Evolutionary conservation across 1,140 invertebrate genomes (phyloP).

Genomic region (Drosophila paulistorum): DNA sequence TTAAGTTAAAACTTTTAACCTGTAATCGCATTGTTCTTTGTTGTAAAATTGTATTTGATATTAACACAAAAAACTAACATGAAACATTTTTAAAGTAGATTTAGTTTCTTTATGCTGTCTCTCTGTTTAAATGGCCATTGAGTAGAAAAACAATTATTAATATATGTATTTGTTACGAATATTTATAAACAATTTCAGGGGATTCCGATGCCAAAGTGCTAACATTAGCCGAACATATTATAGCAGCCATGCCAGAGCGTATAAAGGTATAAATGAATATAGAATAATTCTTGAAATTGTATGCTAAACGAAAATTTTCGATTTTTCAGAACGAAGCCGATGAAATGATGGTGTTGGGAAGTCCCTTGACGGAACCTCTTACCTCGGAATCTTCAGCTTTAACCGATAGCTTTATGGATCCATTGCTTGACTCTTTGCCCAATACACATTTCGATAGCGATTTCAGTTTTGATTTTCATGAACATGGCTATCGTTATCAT

Average conservation of each 20-base stretch:
- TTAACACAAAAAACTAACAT: slow-evolving; percentile 12
- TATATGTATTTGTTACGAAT: neutral
- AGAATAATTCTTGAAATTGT: neutral
- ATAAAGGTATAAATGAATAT: slow-evolving; percentile 90
- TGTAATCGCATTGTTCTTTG: neutral
- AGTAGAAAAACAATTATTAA: neutral
- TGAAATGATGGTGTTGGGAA: slow-evolving; percentile 83
- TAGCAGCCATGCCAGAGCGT: slow-evolving; percentile 97
- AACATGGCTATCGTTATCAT: slow-evolving; percentile 91
- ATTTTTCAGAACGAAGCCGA: slow-evolving; percentile 76
- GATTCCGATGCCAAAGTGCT: slow-evolving; percentile 96
- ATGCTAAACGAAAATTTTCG: neutral
- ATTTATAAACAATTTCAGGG: slow-evolving; percentile 86
- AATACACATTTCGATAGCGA: slow-evolving; percentile 86
- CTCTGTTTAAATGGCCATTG: slow-evolving; percentile 12
- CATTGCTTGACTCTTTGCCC: slow-evolving; percentile 86
- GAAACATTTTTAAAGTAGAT: slow-evolving; percentile 29
- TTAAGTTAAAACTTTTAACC: slow-evolving; percentile 27
- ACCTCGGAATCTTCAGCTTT: slow-evolving; percentile 82
- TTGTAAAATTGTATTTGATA: slow-evolving; percentile 10
- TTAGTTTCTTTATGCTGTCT: slow-evolving; percentile 53
- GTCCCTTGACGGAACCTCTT: slow-evolving; percentile 81
- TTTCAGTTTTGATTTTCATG: slow-evolving; percentile 91
- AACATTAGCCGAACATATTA: slow-evolving; percentile 98
- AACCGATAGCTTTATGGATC: slow-evolving; percentile 87